phyloP scores from a whole-genome alignment of 53 echinoderm and acorn worm species.

The Glandiceps talaboti region DNA sequence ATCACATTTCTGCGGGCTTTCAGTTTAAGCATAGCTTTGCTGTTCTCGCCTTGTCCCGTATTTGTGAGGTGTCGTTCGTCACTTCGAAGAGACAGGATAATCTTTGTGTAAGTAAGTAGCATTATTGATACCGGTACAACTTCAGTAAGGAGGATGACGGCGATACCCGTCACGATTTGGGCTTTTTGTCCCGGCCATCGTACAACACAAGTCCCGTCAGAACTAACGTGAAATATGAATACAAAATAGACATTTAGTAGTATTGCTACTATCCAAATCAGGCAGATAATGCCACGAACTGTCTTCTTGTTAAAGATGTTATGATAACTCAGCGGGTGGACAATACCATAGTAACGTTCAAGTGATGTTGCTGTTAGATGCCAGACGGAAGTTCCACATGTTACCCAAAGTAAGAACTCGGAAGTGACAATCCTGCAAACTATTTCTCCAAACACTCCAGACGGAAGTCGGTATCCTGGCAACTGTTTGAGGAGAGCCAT shows the following conservation, averaged over 20 bases:
- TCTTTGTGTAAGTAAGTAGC: slow-evolving; percentile 31
- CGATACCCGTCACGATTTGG: slow-evolving; percentile 23
- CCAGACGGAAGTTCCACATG: slow-evolving; percentile 56
- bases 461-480: too few relatives aligned
- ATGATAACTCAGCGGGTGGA: slow-evolving; percentile 62
- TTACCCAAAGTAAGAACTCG: slow-evolving; percentile 69
- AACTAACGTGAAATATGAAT: slow-evolving; percentile 19
- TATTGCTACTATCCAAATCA: slow-evolving; percentile 53
- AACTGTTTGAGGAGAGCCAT: slow-evolving; percentile 60
- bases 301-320: slow-evolving; percentile 31
- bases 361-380: slow-evolving; percentile 52
- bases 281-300: slow-evolving; percentile 31
- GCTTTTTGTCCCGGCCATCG: not conserved
- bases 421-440: slow-evolving; percentile 56
- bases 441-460: slow-evolving; percentile 42
- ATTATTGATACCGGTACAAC: slow-evolving; percentile 29
- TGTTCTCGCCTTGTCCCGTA: too few relatives aligned
- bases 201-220: slow-evolving; percentile 16
- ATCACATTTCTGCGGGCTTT: too few relatives aligned
- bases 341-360: slow-evolving; percentile 68
- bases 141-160: slow-evolving; percentile 28
- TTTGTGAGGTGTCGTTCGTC: too few relatives aligned
- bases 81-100: too few relatives aligned
- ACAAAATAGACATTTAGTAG: slow-evolving; percentile 51
- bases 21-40: too few relatives aligned